Percentiles rank a stretch among this genome's conserved stretches.
These are phyloP conservation scores for Sarcophaga peregrina DNA, from an alignment of 1,140 invertebrate genomes.

Conservation along the genomic window DNA sequence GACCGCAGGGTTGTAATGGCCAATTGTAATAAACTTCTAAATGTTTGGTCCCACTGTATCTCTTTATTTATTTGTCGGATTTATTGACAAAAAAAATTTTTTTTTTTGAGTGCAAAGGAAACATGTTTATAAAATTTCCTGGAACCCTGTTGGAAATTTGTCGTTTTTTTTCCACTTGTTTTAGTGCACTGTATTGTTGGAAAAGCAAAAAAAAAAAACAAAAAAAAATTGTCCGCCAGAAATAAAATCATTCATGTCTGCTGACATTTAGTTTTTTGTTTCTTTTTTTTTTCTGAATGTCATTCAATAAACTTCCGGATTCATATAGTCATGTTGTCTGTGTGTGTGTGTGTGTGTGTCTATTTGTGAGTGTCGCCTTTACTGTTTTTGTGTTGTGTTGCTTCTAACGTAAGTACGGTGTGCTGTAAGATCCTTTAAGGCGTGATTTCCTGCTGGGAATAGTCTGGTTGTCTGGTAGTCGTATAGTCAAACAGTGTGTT, in stretches of 20 bases:
- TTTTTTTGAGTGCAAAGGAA: no score
- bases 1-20: no score
- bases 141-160: background rate
- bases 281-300: background rate
- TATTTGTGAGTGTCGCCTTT: background rate
- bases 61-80: no score
- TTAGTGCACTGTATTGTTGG: no score
- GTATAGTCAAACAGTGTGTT: background rate
- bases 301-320: constrained; percentile 21
- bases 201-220: background rate
- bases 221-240: background rate
- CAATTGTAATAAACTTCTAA: no score
- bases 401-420: background rate
- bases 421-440: background rate
- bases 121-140: background rate
- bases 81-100: no score
- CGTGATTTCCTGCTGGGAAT: constrained; percentile 21
- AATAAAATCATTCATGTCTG: constrained; percentile 1
- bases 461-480: background rate
- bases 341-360: background rate
- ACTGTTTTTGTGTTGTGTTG: no score
- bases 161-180: background rate
- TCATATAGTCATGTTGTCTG: background rate
- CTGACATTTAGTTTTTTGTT: no score
- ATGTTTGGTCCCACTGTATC: no score